Evolutionary conservation across 2,888 invertebrate species (phyloP), one percentile per base, ranked within the genome.

Genomic region (Harpalus rufipes): DNA sequence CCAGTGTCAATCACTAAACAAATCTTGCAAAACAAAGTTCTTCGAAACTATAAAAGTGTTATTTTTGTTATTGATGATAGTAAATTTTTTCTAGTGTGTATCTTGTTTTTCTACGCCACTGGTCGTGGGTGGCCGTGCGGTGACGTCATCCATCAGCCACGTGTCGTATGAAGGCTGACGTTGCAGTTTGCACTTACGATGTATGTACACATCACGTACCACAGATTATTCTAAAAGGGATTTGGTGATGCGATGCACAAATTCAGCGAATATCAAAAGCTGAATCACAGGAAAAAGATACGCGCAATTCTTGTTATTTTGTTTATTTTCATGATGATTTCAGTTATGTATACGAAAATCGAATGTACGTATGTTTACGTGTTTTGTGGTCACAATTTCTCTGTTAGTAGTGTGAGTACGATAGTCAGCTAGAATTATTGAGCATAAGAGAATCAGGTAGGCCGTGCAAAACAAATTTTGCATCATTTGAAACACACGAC

Each of bases 131-230:
- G 82, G 82, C 58, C 51, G 51, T 74, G 21, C 44, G 51, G 56
- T 82, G 82, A 82, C 82, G 72, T 82, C 82, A 82, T 82, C 65
- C 68, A 72, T 68, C 68, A 39, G 32, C 25, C 82, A 82, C 82
- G 82, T 82, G 82, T 58, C 63, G 44, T 63, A 81, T 44, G 41
- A n/a, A 74, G 44, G n/a, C 51, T 74, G 51, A 74, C 74, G 74
- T 74, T 74, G 74, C 74, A 18, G 14, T 74, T 74, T 74, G 21
- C 44, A 56, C 72, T 39, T 44, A 41, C 44, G 25, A 51, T 51
- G 14, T 61, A 61, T 21, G 61, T 21, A 61, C 21, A 25, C 63
- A 63, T 63, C 63, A 63, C 63, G 63, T 63, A 63, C 59, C 59
- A 21, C 63, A 68, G 68, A 68, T 68, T 68, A 32, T 68, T 25